These are phyloP conservation scores for Atrichornis clamosus DNA, from an alignment of 2,113 vertebrate species.

Conservation along the genomic window DNA sequence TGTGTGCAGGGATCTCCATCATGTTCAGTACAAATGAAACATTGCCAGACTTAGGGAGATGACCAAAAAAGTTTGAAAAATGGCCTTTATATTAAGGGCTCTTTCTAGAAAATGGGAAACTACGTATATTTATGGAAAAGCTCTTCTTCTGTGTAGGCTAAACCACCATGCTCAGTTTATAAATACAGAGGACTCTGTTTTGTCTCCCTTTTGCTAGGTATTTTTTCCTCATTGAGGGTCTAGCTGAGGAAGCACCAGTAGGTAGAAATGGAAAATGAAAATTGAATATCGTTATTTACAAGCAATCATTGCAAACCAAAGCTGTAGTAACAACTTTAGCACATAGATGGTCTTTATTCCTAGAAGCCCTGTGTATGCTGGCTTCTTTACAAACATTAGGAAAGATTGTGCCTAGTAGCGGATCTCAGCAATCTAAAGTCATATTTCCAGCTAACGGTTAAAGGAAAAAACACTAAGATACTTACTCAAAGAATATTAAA, in stretches of 20 bases:
- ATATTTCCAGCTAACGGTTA: neutral
- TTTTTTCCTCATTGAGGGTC: neutral
- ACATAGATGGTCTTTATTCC: neutral
- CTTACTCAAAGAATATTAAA: neutral
- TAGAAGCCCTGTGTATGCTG: neutral
- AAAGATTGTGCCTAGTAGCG: neutral
- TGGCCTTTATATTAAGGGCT: neutral
- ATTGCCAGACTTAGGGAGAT: neutral
- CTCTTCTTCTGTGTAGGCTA: neutral
- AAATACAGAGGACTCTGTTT: neutral
- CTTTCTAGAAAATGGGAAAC: neutral
- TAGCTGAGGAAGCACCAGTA: neutral
- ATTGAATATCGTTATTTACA: neutral
- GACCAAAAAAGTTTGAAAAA: neutral
- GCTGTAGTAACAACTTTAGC: neutral
- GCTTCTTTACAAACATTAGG: neutral
- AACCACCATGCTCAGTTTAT: neutral
- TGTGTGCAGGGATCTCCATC: neutral
- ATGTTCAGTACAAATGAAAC: neutral
- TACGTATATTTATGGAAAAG: neutral
- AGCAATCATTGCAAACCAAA: neutral
- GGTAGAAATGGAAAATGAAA: neutral
- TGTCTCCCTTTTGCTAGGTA: neutral
- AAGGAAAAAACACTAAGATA: neutral
- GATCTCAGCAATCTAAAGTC: neutral